Conservation (phyloP, 2,113 vertebrate species). For the Gavialis gangeticus region DNA sequence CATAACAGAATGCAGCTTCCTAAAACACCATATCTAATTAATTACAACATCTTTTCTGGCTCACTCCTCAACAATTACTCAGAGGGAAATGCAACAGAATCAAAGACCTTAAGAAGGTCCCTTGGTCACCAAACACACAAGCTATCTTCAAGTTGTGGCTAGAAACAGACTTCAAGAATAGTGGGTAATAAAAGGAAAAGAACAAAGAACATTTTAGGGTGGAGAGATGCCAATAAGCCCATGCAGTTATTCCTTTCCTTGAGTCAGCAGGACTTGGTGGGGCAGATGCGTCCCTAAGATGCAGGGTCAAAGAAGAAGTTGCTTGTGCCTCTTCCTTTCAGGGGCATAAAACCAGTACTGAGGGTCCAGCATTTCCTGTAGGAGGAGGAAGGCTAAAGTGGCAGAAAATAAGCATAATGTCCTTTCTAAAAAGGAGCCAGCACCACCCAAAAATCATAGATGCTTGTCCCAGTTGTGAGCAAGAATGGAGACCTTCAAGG, state of each 20-base stretch:
- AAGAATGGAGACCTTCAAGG: too few relatives aligned
- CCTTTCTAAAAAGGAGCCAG: not conserved
- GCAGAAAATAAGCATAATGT: not conserved
- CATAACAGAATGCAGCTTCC: slow-evolving; percentile 54
- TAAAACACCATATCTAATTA: slow-evolving; percentile 79
- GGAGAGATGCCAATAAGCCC: not conserved
- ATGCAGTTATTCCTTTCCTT: not conserved
- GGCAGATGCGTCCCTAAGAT: not conserved
- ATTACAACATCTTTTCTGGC: slow-evolving; percentile 74
- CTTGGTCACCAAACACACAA: slow-evolving; percentile 52
- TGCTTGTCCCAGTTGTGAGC: rapidly evolving
- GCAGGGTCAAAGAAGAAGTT: rapidly evolving
- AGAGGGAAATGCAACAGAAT: slow-evolving; percentile 73
- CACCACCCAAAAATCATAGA: not conserved
- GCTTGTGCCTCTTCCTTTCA: rapidly evolving
- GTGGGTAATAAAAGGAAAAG: not conserved
- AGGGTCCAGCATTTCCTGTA: not conserved
- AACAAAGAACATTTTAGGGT: not conserved
- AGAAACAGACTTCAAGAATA: not conserved
- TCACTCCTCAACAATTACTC: slow-evolving; percentile 75
- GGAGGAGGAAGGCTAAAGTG: not conserved
- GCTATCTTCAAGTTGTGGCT: slow-evolving; percentile 53
- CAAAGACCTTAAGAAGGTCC: slow-evolving; percentile 66
- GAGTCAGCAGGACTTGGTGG: not conserved
- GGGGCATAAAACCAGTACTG: not conserved